Conservation (phyloP, 2,888 invertebrate genomes). For the Hemaris fuciformis region DNA sequence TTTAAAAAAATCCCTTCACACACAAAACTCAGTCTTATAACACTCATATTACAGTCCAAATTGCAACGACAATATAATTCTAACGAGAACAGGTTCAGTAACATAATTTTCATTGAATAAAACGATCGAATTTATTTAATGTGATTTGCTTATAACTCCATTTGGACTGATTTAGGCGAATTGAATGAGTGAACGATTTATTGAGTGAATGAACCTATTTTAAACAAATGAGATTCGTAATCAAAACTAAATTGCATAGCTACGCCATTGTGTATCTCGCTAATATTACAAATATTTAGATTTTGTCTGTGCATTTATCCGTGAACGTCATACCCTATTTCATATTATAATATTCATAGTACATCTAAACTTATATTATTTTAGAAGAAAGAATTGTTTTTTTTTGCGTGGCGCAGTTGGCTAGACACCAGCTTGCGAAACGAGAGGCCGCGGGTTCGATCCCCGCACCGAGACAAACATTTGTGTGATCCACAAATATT, state of each 20-base stretch:
- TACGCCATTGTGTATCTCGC: neutral
- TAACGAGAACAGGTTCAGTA: neutral
- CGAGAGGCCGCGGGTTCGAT: too few relatives aligned
- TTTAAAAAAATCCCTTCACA: neutral
- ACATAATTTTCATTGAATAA: slow-evolving; percentile 6
- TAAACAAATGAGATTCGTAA: slow-evolving; percentile 4
- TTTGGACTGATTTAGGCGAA: neutral
- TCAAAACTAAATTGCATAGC: neutral
- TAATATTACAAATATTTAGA: neutral
- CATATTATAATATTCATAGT: too few relatives aligned
- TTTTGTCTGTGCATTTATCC: neutral
- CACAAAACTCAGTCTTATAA: neutral
- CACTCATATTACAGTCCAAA: neutral
- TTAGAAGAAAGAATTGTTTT: too few relatives aligned
- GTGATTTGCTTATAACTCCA: slow-evolving; percentile 7
- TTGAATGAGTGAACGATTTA: slow-evolving; percentile 8
- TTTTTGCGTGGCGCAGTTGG: too few relatives aligned
- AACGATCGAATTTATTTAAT: slow-evolving; percentile 5
- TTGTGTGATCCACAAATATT: too few relatives aligned
- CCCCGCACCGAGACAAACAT: too few relatives aligned
- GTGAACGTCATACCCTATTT: too few relatives aligned
- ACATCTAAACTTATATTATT: too few relatives aligned
- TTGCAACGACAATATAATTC: neutral
- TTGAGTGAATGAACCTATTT: slow-evolving; percentile 5
- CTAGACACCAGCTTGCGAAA: too few relatives aligned